Conservation (phyloP, 1,140 invertebrate species). For the Drosophila athabasca region DNA sequence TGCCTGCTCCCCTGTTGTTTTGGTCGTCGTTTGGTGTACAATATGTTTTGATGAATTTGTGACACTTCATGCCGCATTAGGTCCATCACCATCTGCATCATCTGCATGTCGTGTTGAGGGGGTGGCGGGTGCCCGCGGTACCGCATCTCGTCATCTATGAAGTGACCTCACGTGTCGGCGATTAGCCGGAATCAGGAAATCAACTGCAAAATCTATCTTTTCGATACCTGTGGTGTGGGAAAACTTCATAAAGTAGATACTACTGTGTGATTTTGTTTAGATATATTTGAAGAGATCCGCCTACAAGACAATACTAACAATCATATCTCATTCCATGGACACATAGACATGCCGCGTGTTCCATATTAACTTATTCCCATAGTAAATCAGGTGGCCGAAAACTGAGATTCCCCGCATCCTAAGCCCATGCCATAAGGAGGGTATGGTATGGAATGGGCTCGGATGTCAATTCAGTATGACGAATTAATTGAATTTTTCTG, state of each 20-base stretch:
- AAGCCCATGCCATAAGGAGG: background rate
- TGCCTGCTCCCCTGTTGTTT: slow-evolving; percentile 50
- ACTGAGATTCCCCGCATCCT: slow-evolving; percentile 4
- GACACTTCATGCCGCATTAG: slow-evolving; percentile 81
- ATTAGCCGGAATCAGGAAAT: slow-evolving; percentile 51
- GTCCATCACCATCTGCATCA: slow-evolving; percentile 14
- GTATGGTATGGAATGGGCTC: background rate
- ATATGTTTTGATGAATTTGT: slow-evolving; percentile 83
- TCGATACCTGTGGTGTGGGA: slow-evolving; percentile 60
- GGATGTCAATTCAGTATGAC: slow-evolving; percentile 55
- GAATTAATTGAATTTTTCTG: slow-evolving; percentile 63
- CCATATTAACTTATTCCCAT: slow-evolving; percentile 35
- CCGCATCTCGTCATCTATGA: slow-evolving; percentile 36
- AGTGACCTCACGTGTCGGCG: slow-evolving; percentile 71
- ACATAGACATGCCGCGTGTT: slow-evolving; percentile 23
- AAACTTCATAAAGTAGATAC: slow-evolving; percentile 2
- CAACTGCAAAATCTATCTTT: slow-evolving; percentile 10
- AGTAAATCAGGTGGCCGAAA: slow-evolving; percentile 13
- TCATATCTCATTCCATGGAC: background rate
- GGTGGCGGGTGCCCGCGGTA: slow-evolving; percentile 33
- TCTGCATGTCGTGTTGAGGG: slow-evolving; percentile 12
- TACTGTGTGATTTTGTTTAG: background rate
- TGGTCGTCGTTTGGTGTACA: slow-evolving; percentile 55
- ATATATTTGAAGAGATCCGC: background rate
- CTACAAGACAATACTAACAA: slow-evolving; percentile 1